phyloP scores from a whole-genome alignment of 2,797 vertebrate genomes.

The Threskiornis aethiopicus region DNA sequence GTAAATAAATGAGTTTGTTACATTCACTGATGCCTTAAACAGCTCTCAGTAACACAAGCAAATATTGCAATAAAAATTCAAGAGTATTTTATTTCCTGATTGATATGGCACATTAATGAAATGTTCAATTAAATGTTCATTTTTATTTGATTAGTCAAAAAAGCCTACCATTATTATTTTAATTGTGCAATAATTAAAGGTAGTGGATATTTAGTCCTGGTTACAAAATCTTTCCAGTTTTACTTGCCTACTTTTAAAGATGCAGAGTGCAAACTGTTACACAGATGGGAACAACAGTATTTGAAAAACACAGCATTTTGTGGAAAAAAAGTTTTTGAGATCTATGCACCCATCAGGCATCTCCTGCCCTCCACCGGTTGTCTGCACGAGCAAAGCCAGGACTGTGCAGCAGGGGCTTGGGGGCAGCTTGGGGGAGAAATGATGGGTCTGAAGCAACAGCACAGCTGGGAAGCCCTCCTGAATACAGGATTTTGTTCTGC shows the following conservation, averaged over 20 bases:
- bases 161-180: not conserved
- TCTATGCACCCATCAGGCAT: accelerated
- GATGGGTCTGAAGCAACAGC: not conserved
- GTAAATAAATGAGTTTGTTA: not conserved
- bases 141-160: conserved; percentile 29
- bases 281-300: not conserved
- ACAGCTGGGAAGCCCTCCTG: not conserved
- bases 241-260: not conserved
- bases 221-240: not conserved
- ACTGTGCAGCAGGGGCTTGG: not conserved
- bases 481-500: not conserved
- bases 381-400: not conserved
- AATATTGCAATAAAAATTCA: conserved; percentile 16
- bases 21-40: not conserved
- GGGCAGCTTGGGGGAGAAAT: not conserved
- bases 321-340: not conserved
- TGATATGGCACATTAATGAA: conserved; percentile 23
- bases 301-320: not conserved
- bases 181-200: not conserved
- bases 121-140: not conserved
- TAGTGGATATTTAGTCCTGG: not conserved
- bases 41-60: not conserved
- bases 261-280: not conserved
- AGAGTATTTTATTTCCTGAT: conserved; percentile 1
- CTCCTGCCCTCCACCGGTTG: not conserved